Evolutionary conservation across 2,888 invertebrate genomes (phyloP).

Genomic region (Eilema sororculum): DNA sequence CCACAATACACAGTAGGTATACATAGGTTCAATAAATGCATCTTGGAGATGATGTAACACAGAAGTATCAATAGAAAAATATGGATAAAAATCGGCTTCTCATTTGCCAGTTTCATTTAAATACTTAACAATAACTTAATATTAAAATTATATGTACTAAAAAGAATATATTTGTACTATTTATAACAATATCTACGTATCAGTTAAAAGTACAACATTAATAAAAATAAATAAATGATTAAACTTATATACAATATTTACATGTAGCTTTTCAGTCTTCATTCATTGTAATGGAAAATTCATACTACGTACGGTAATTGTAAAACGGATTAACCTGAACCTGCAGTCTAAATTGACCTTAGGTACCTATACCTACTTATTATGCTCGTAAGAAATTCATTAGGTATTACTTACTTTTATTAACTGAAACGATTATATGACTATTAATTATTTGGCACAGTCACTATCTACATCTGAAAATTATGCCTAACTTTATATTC

Average conservation of each 20-base stretch:
- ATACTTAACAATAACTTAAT: conserved; percentile 48
- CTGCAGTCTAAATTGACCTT: conserved; percentile 1
- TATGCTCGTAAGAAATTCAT: conserved; percentile 8
- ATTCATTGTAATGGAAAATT: conserved; percentile 47
- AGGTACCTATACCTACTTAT: conserved; percentile 3
- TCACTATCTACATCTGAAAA: conserved; percentile 34
- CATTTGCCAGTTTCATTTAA: conserved; percentile 38
- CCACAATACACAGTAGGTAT: conserved; percentile 58
- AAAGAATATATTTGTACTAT: conserved; percentile 69
- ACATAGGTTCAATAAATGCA: conserved; percentile 74
- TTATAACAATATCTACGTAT: conserved; percentile 60
- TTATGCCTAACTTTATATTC: conserved; percentile 28
- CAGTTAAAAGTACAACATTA: conserved; percentile 41
- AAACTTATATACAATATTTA: conserved; percentile 53
- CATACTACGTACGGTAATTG: conserved; percentile 19
- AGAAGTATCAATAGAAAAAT: conserved; percentile 62
- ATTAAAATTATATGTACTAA: conserved; percentile 46
- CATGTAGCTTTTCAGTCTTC: conserved; percentile 53
- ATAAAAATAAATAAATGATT: conserved; percentile 49
- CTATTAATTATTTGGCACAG: conserved; percentile 47
- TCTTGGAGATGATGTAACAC: conserved; percentile 70
- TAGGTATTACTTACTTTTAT: conserved; percentile 11
- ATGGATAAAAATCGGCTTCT: conserved; percentile 36
- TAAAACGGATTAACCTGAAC: conserved; percentile 9
- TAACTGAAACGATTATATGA: conserved; percentile 19